phyloP scores from a whole-genome alignment of 2,797 vertebrate species.

The Phyllotis vaccarum region DNA sequence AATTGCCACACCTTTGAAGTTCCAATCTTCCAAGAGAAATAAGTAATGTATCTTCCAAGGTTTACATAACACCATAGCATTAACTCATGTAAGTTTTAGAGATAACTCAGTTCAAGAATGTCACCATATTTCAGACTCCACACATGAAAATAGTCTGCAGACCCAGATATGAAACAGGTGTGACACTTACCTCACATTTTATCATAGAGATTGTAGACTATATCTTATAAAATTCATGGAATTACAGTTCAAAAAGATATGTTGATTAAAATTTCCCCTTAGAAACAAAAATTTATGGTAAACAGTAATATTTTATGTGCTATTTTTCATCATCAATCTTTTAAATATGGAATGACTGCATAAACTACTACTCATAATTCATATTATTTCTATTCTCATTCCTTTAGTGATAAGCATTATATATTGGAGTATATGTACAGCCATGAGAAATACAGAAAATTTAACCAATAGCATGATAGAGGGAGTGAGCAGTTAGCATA shows the following conservation, averaged over 20 bases:
- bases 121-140: neutral
- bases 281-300: neutral
- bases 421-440: neutral
- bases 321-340: neutral
- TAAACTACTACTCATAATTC: neutral
- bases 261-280: neutral
- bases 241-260: neutral
- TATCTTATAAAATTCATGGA: neutral
- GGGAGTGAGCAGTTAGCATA: neutral
- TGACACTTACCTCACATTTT: neutral
- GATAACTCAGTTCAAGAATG: neutral
- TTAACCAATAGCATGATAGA: neutral
- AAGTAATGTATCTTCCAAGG: neutral
- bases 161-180: neutral
- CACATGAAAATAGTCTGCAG: neutral
- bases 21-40: neutral
- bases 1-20: neutral
- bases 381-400: neutral
- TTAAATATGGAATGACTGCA: neutral
- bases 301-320: neutral
- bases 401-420: neutral
- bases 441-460: neutral
- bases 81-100: neutral
- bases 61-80: neutral
- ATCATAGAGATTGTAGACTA: neutral